phyloP scores from a whole-genome alignment of 2,113 vertebrate species.

The Calyptommatus sinebrachiatus region DNA sequence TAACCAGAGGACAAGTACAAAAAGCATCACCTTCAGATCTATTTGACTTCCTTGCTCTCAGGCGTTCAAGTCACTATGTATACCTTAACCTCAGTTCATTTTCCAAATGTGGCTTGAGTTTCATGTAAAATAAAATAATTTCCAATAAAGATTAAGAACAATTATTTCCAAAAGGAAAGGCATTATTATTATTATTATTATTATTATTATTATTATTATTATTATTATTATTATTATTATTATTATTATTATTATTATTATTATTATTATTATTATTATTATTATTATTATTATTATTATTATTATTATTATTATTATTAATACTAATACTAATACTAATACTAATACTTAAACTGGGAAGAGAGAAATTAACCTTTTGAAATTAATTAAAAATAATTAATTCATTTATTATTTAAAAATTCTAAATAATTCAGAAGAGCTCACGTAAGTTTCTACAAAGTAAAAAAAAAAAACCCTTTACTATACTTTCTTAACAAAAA shows the following conservation, averaged over 20 bases:
- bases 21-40: constrained; percentile 65
- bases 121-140: constrained; percentile 32
- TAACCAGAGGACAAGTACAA: constrained; percentile 60
- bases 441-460: background rate
- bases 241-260: too few species aligned
- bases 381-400: too few species aligned
- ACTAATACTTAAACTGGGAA: too few species aligned
- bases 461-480: background rate
- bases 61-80: constrained; percentile 45
- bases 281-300: too few species aligned
- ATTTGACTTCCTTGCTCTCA: constrained; percentile 56
- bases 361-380: too few species aligned
- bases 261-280: too few species aligned
- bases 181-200: background rate
- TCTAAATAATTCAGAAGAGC: background rate
- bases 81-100: constrained; percentile 54
- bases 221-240: too few species aligned
- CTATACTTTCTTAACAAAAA: background rate
- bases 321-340: too few species aligned
- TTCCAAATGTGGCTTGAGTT: constrained; percentile 36
- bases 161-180: constrained; percentile 20
- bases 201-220: too few species aligned
- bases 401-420: background rate
- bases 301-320: too few species aligned
- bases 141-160: constrained; percentile 39